These are phyloP conservation scores for Premnoplex brunnescens DNA, from an alignment of 2,797 vertebrate species.

Conservation along the genomic window DNA sequence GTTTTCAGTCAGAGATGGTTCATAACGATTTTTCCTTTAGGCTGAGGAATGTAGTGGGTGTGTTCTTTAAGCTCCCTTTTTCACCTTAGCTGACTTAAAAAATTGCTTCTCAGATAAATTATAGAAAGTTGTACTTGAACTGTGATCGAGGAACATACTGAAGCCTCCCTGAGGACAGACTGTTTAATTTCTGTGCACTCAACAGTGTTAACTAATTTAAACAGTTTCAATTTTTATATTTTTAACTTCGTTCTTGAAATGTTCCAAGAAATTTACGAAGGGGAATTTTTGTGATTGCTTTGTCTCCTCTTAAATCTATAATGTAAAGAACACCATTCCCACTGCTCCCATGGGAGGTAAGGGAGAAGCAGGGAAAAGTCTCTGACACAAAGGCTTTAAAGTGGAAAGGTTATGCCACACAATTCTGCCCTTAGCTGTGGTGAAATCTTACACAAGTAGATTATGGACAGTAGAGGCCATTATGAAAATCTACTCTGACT, in stretches of 20 bases:
- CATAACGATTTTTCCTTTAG: not conserved
- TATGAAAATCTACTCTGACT: constrained; percentile 5
- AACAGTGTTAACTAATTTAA: not conserved
- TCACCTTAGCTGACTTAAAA: not conserved
- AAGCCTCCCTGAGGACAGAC: not conserved
- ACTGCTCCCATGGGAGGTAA: not conserved
- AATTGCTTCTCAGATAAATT: not conserved
- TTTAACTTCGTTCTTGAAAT: not conserved
- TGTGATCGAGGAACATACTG: not conserved
- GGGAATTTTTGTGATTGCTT: not conserved
- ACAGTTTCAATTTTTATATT: not conserved
- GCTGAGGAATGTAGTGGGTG: not conserved
- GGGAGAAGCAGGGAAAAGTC: not conserved
- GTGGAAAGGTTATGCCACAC: not conserved
- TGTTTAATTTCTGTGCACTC: not conserved
- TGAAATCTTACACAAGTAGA: not conserved
- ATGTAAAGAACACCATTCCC: not conserved
- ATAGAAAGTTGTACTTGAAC: not conserved
- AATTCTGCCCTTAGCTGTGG: not conserved
- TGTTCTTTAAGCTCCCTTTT: not conserved
- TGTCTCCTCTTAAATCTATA: not conserved
- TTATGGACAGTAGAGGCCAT: not conserved
- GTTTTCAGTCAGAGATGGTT: not conserved
- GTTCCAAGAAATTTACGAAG: not conserved
- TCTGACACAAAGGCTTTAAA: not conserved